Evolutionary conservation across 2,797 vertebrate genomes (phyloP).

Genomic region (Manis pentadactyla): DNA sequence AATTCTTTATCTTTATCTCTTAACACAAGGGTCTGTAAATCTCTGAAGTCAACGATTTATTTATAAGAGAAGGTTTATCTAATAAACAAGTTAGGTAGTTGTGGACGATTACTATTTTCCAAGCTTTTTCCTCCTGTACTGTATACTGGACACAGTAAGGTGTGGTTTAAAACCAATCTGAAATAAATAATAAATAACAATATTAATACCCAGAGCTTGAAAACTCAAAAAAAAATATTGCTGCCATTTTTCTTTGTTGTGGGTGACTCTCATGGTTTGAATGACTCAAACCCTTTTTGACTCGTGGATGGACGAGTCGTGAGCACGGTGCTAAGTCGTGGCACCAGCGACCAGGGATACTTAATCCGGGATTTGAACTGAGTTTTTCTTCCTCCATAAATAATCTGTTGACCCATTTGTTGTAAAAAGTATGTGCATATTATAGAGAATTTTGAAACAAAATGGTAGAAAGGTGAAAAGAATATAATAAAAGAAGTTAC

Average conservation of each 20-base stretch:
- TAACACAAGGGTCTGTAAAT: not conserved
- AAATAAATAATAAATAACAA: constrained; percentile 9
- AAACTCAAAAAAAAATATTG: constrained; percentile 3
- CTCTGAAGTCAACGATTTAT: not conserved
- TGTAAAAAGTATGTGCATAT: not conserved
- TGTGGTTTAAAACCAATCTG: constrained; percentile 7
- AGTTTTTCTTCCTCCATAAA: not conserved
- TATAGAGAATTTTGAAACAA: constrained; percentile 37
- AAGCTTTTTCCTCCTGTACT: not conserved
- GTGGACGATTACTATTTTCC: not conserved
- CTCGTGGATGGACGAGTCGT: not conserved
- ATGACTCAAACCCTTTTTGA: not conserved
- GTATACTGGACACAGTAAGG: not conserved
- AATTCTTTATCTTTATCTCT: not conserved
- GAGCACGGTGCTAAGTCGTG: not conserved
- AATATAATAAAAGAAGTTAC: not conserved
- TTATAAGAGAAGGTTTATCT: not conserved
- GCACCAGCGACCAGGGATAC: not conserved
- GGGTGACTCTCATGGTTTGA: not conserved
- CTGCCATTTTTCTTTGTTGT: not conserved
- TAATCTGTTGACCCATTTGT: not conserved
- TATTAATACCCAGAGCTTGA: not conserved
- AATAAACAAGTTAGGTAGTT: not conserved
- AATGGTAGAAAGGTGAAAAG: not conserved
- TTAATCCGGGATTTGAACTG: not conserved